A percentile compares a stretch with the other conserved stretches of the same genome.
These are phyloP conservation scores for Rambutsinella grinnellia DNA, from an alignment of 2,888 invertebrate species.

Conservation along the genomic window DNA sequence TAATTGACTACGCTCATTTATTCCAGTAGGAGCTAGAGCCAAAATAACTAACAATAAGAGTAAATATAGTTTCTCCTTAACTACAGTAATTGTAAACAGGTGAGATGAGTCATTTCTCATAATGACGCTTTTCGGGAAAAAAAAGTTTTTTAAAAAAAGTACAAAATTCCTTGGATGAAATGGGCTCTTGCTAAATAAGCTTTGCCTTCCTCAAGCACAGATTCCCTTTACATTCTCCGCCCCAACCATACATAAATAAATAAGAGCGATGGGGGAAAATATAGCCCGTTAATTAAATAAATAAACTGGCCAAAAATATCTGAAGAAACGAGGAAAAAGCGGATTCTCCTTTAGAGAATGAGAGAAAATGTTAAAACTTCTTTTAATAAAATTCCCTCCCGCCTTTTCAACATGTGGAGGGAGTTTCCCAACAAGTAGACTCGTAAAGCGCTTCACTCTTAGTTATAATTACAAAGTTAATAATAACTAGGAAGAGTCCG, in stretches of 20 bases:
- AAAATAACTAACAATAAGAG: too few species aligned
- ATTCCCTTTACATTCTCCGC: background rate
- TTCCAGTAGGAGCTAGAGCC: too few species aligned
- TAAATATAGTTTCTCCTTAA: too few species aligned
- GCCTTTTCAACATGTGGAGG: too few species aligned
- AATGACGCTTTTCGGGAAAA: background rate
- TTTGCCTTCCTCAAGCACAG: too few species aligned
- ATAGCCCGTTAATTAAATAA: background rate
- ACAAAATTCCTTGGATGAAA: too few species aligned
- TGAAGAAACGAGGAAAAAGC: background rate
- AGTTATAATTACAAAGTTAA: too few species aligned
- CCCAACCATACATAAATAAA: background rate
- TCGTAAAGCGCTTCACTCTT: too few species aligned
- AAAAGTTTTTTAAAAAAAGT: background rate
- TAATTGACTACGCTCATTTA: too few species aligned
- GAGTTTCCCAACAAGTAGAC: too few species aligned
- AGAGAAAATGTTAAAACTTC: background rate
- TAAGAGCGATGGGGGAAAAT: background rate
- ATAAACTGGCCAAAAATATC: background rate
- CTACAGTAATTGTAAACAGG: constrained; percentile 38
- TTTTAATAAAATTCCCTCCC: too few species aligned
- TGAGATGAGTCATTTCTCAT: constrained; percentile 5
- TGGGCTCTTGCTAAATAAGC: background rate
- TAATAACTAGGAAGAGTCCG: too few species aligned
- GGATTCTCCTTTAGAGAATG: background rate